Evolutionary conservation across 2,797 vertebrate genomes (phyloP), one percentile per base, ranked within the genome.

Genomic region (Fundulus diaphanus): DNA sequence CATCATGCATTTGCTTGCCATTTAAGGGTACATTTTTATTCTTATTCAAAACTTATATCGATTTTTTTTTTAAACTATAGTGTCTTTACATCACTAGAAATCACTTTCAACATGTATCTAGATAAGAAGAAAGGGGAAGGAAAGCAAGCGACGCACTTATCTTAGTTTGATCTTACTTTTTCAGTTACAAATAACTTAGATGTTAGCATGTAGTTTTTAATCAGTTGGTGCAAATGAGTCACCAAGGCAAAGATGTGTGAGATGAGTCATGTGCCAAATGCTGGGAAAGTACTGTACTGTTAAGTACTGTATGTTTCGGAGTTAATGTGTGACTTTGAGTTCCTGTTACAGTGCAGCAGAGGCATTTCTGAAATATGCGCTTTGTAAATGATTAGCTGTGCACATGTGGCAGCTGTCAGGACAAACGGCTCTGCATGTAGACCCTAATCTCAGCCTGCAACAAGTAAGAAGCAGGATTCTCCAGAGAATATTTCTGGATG

Each of bases 271-370:
- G 73, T 77, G 68, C 81, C 72, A 73, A 87, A 85, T 80, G 82
- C 75, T 31, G 80, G 76, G 63, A 74, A 76, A 48, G 37, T n/a
- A n/a, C n/a, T n/a, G n/a, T n/a, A n/a, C n/a, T n/a, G n/a, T n/a
- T 73, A 65, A 79, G 67, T 79, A 33, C 48, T 78, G 69, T 80
- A 37, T 33, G 76, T 90, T 90, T 85, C 80, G 76, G 72, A 82
- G 94, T 95, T 94, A 95, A 94, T 94, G 70, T 88, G 81, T 94
- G 86, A 95, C 93, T 91, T 65, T 88, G 70, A 22, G 76, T 87
- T 86, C 82, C 79, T 81, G 86, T 90, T 86, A 88, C 92, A 88
- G 82, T 83, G 66, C 87, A 84, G 76, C 82, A 24, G 72, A 89
- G 85, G 85, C 85, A 93, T 92, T 91, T 88, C 77, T 89, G 75